Conservation (phyloP, 2,888 invertebrate species). For the Salpingus planirostris region DNA sequence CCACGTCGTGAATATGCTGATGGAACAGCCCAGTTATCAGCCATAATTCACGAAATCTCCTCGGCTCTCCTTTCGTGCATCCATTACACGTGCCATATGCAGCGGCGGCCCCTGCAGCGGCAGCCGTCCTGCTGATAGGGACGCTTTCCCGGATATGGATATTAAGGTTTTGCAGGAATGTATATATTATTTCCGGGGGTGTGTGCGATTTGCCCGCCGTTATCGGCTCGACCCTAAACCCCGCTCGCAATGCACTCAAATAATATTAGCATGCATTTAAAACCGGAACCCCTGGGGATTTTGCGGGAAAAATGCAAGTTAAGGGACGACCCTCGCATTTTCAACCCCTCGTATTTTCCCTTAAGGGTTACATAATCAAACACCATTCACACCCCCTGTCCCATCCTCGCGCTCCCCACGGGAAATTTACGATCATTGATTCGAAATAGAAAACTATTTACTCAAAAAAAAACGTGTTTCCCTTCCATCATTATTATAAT, state of each 20-base stretch:
- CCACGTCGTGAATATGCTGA: conserved; percentile 12
- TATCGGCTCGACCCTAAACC: conserved; percentile 8
- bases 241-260: conserved; percentile 10
- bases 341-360: no score
- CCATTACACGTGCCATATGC: conserved; percentile 16
- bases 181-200: conserved; percentile 8
- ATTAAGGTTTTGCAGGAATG: conserved; percentile 12
- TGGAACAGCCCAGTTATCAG: conserved; percentile 10
- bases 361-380: no score
- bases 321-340: no score
- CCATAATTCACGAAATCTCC: conserved; percentile 14
- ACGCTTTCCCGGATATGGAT: conserved; percentile 10
- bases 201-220: conserved; percentile 7
- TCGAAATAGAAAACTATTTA: no score
- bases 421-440: no score
- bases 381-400: no score
- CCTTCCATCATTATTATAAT: no score
- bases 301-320: no score
- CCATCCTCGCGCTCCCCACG: no score
- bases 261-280: conserved; percentile 8
- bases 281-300: conserved; percentile 1
- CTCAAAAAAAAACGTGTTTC: no score
- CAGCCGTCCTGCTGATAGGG: conserved; percentile 8
- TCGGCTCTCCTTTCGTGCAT: conserved; percentile 11
- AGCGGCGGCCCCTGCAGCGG: conserved; percentile 11